Percentiles rank a stretch among this genome's conserved stretches.
Evolutionary conservation across 2,113 vertebrate genomes (phyloP).

Genomic region (Callorhinus ursinus): DNA sequence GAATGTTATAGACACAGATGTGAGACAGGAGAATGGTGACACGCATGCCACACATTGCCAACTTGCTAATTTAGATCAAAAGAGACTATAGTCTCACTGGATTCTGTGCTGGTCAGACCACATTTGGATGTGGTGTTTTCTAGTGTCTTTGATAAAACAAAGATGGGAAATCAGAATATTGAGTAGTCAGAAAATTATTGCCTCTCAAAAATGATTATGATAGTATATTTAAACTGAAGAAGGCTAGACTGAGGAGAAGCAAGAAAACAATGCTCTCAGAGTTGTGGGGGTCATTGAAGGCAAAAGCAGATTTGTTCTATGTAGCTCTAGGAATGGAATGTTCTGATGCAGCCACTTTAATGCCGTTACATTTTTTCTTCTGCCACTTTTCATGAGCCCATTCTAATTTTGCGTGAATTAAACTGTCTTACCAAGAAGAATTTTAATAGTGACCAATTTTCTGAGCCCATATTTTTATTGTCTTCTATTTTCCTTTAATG

Average conservation of each 20-base stretch:
- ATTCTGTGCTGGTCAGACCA: not conserved
- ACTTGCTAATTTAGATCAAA: not conserved
- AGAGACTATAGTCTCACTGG: not conserved
- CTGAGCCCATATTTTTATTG: constrained; percentile 7
- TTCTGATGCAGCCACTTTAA: not conserved
- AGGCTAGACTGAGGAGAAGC: not conserved
- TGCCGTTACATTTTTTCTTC: not conserved
- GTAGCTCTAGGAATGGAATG: not conserved
- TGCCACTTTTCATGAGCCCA: not conserved
- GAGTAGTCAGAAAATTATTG: not conserved
- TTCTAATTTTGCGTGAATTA: not conserved
- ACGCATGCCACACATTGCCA: not conserved
- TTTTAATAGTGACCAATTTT: not conserved
- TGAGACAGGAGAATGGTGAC: not conserved
- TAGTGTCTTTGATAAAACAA: not conserved
- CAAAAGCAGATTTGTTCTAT: not conserved
- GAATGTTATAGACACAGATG: not conserved
- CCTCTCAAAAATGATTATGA: not conserved
- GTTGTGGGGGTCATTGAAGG: not conserved
- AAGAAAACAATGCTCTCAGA: not conserved
- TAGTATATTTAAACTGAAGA: not conserved
- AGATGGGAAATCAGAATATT: not conserved
- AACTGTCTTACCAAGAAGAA: not conserved
- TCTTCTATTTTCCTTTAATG: not conserved
- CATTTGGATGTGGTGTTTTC: not conserved